Evolutionary conservation across 1,140 invertebrate genomes (phyloP).

Genomic region (Teleopsis dalmanni): DNA sequence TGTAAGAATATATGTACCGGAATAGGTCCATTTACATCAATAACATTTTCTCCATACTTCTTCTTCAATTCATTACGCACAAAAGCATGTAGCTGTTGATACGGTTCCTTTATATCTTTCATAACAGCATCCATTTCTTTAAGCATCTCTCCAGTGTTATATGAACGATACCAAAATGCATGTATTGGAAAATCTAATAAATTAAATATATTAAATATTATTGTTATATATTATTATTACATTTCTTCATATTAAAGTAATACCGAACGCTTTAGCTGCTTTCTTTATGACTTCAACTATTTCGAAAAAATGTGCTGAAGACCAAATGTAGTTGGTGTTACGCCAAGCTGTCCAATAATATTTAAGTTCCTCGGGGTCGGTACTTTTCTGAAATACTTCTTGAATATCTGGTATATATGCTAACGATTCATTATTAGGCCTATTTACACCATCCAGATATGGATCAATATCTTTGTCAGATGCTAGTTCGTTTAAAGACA

Average conservation of each 20-base stretch:
- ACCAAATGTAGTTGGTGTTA: conserved; percentile 36
- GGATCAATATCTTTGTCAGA: conserved; percentile 41
- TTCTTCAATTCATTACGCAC: conserved; percentile 65
- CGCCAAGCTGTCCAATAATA: conserved; percentile 41
- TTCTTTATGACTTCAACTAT: conserved; percentile 34
- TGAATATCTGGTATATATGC: conserved; percentile 38
- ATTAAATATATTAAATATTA: no score
- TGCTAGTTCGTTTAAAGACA: conserved; percentile 27
- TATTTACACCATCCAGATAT: conserved; percentile 32
- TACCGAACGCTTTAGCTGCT: conserved; percentile 25
- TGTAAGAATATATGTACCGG: conserved; percentile 75
- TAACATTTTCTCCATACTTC: conserved; percentile 62
- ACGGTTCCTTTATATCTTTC: conserved; percentile 68
- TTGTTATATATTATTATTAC: no score
- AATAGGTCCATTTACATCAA: conserved; percentile 66
- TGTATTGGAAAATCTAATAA: conserved; percentile 27
- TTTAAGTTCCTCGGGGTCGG: conserved; percentile 31
- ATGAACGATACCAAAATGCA: conserved; percentile 43
- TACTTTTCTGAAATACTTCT: conserved; percentile 29
- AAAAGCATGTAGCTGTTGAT: conserved; percentile 80
- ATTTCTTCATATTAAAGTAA: background rate
- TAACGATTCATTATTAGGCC: conserved; percentile 34
- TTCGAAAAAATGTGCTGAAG: conserved; percentile 35
- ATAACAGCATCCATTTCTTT: conserved; percentile 48
- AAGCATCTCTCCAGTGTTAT: conserved; percentile 50